Evolutionary conservation across 2,888 invertebrate species (phyloP).

Genomic region (Thumatha senex): DNA sequence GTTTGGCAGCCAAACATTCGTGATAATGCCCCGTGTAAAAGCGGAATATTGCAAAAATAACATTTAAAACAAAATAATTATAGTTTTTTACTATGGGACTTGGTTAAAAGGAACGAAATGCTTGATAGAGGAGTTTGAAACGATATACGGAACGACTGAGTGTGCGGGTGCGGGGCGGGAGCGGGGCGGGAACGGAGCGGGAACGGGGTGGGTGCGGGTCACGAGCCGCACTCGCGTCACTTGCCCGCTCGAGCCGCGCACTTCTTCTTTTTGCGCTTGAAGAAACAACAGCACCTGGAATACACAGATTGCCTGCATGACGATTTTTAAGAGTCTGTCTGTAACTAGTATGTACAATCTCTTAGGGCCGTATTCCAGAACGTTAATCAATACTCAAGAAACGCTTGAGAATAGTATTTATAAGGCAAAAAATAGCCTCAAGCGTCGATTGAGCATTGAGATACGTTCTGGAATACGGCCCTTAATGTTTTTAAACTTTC

Average conservation of each 20-base stretch:
- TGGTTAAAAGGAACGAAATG: too few relatives aligned
- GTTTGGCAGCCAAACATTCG: too few relatives aligned
- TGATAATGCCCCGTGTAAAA: too few relatives aligned
- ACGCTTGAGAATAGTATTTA: too few relatives aligned
- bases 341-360: slow-evolving; percentile 46
- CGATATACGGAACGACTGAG: slow-evolving; percentile 31
- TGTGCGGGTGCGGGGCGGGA: slow-evolving; percentile 15
- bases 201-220: slow-evolving; percentile 44
- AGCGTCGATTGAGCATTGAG: too few relatives aligned
- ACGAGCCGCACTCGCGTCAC: slow-evolving; percentile 87
- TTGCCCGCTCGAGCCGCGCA: slow-evolving; percentile 92
- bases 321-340: slow-evolving; percentile 79
- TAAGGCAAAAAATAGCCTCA: too few relatives aligned
- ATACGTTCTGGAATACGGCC: too few relatives aligned
- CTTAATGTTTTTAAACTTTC: too few relatives aligned
- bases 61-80: too few relatives aligned
- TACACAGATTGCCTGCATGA: slow-evolving; percentile 82
- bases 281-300: slow-evolving; percentile 99
- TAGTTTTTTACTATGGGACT: too few relatives aligned
- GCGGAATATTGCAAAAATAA: too few relatives aligned
- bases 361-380: not conserved
- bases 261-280: slow-evolving; percentile 99
- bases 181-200: slow-evolving; percentile 13
- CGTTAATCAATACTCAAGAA: too few relatives aligned
- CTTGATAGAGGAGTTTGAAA: not conserved